Evolutionary conservation across 2,797 vertebrate genomes (phyloP), one percentile per base, ranked within the genome.

Genomic region (Nannoperca obscura): DNA sequence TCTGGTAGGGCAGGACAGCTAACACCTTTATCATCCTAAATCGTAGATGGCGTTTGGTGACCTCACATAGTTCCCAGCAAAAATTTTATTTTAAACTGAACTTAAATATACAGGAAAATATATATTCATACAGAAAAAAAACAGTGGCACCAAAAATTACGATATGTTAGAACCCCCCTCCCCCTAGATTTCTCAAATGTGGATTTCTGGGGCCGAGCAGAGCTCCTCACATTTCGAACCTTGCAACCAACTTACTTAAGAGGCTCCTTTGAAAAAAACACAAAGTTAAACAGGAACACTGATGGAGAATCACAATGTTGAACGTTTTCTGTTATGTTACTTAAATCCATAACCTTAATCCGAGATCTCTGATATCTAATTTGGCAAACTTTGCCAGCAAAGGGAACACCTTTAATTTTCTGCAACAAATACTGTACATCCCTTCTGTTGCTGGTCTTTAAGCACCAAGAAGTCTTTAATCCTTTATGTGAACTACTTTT

Each of bases 371-470:
- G 8, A 75, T n/a, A 58, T 59, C 4, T 1, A 57, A 13, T 55
- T 44, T n/a, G 12, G 24, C 44, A 58, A 55, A 49, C 2, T 15
- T 32, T 52, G 1, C 44, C 22, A 24, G 22, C 27, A 63, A 24
- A 63, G 19, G 22, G 46, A 74, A 65, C 54, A 60, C 14, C 60
- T 72, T 57, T 6, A 44, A 5, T 14, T 46, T 64, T 58, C 15
- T 34, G 3, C 12, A 27, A 63, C 5, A 62, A 47, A 46, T 22
- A 30, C 36, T 68, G 3, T 38, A 30, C 4, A 44, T 65, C 8
- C 2, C 1, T 60, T 9, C 11, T 0, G 10, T 38, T 59, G 15
- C 30, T 64, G 13, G 7, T 40, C 5, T 8, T 19, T 50, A 55
- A 64, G 30, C 17, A 13, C 61, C n/a, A 52, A 44, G 24, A 59